Evolutionary conservation across 1,140 invertebrate species (phyloP), one percentile per base, ranked within the genome.

Genomic region (Dendroctonus valens): DNA sequence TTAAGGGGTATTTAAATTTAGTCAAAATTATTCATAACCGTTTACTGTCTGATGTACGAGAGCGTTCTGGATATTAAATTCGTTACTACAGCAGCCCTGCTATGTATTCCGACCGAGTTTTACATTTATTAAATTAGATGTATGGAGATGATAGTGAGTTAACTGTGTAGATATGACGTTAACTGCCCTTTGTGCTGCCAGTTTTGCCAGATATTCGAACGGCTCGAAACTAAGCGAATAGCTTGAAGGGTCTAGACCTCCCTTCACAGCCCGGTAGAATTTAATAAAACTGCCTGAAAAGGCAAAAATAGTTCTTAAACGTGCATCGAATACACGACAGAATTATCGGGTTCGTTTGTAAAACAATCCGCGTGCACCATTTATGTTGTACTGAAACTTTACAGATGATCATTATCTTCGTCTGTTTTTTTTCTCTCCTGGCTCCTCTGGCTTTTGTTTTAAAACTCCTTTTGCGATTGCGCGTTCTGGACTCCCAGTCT

Each of bases 321-420:
- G 61, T 64, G 61, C 41, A 15, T 7, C 6, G 61, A 55, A 64
- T 64, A 4, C 26, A 54, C 6, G 5, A 14, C 39, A 50, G n/a
- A 53, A 50, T 60, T 38, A 51, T 15, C 49, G 37, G 49, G 38
- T 7, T 37, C 48, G 26, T 64, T 64, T 40, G 52, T 55, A 55
- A 64, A 64, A 55, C 61, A 55, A 62, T 44, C 61, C 61, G 51
- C 61, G 61, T 62, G 49, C 59, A 50, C 59, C 59, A 62, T 64
- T 64, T 64, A 55, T 55, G 61, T 64, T 64, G 61, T 64, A 55
- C 52, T 55, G 51, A 64, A 64, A 64, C 61, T 64, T 64, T 64
- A 55, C 61, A 57, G 61, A 55, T 57, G 61, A 64, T 64, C 61
- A 57, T 64, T 64, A 64, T 64, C 51, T 41, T 39, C 61, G 61